Conservation (phyloP, 2,888 invertebrate species). For the Acrobasis suavella region DNA sequence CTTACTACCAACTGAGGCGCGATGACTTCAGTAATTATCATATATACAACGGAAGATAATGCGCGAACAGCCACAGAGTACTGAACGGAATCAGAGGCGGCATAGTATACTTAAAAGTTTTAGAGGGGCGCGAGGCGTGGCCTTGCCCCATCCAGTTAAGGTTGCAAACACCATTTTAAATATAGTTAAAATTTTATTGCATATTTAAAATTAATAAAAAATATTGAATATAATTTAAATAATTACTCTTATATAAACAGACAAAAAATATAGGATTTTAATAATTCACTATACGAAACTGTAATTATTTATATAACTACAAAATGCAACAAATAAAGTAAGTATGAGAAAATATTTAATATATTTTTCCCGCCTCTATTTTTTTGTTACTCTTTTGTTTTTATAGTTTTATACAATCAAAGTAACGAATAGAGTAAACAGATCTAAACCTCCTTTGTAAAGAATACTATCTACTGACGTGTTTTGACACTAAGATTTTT, state of each 20-base stretch:
- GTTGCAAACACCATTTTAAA: conserved; percentile 1
- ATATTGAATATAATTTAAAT: too few relatives aligned
- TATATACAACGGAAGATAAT: conserved; percentile 31
- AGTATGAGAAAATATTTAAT: not conserved
- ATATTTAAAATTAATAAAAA: too few relatives aligned
- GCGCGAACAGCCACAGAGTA: conserved; percentile 38
- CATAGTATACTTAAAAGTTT: conserved; percentile 27
- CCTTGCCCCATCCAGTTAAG: conserved; percentile 10
- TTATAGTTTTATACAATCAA: not conserved
- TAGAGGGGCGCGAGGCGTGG: conserved; percentile 33
- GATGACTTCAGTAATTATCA: conserved; percentile 31
- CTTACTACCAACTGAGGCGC: conserved; percentile 34
- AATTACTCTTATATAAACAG: too few relatives aligned
- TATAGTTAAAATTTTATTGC: not conserved
- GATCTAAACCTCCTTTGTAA: too few relatives aligned
- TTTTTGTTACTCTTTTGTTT: not conserved
- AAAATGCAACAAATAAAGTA: not conserved
- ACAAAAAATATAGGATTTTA: too few relatives aligned
- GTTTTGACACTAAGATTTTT: too few relatives aligned
- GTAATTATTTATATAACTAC: too few relatives aligned
- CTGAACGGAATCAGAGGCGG: conserved; percentile 35
- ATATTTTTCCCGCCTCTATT: not conserved
- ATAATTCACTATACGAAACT: too few relatives aligned
- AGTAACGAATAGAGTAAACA: too few relatives aligned
- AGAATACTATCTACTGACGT: too few relatives aligned